A percentile compares a stretch with the other conserved stretches of the same genome.
Conservation (phyloP, 2,888 invertebrate genomes). For the Erebia epiphron region DNA sequence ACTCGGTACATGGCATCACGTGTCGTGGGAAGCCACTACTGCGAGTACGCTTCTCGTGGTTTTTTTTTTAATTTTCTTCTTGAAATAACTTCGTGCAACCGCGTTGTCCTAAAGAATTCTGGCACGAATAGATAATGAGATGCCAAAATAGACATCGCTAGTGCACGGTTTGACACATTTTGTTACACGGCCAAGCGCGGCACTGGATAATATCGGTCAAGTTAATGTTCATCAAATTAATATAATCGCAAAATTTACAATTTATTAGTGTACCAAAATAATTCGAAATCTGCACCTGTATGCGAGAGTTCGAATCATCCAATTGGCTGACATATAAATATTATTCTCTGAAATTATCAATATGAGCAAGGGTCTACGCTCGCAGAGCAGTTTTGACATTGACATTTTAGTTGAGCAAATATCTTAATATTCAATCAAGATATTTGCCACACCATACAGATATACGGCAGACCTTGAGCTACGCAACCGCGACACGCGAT, state of each 20-base stretch:
- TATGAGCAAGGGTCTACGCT: too few species aligned
- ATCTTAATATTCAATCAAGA: too few species aligned
- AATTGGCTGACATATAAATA: too few species aligned
- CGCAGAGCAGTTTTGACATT: too few species aligned
- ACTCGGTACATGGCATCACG: background rate
- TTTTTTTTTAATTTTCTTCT: slow-evolving; percentile 32
- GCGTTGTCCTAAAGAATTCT: slow-evolving; percentile 44
- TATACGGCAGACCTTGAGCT: too few species aligned
- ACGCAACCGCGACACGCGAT: too few species aligned
- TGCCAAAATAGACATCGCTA: slow-evolving; percentile 48
- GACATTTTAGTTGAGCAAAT: too few species aligned
- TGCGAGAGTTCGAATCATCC: too few species aligned
- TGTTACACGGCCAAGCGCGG: slow-evolving; percentile 50
- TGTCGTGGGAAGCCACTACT: slow-evolving; percentile 1
- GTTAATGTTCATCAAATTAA: slow-evolving; percentile 36
- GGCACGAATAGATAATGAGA: slow-evolving; percentile 48
- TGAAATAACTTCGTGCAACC: slow-evolving; percentile 35
- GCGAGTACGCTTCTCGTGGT: background rate
- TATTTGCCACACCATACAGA: too few species aligned
- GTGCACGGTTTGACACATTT: slow-evolving; percentile 50
- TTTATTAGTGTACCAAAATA: background rate
- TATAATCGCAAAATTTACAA: background rate
- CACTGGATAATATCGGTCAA: slow-evolving; percentile 49
- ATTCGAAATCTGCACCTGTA: background rate
- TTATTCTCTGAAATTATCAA: too few species aligned